Base-by-base conservation (phyloP, 1,140 invertebrate species). In the Bombus affinis region DNA sequence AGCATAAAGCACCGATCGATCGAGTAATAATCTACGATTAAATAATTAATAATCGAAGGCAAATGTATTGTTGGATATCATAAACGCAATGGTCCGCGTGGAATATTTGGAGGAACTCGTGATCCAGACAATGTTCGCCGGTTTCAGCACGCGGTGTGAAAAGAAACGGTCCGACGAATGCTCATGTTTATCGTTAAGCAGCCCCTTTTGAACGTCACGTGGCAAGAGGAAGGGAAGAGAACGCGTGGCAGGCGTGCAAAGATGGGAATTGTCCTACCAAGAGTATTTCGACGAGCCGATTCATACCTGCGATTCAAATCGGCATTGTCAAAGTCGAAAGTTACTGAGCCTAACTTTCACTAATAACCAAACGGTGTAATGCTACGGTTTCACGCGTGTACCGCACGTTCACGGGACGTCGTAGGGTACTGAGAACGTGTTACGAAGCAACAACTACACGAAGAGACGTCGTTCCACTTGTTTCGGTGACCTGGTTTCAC, bases 401-500 rank as follows among this genome's bases (percentile, higher is more conserved):
- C 80, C 80, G 66, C 79, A 84, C 88, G 87, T 90, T 85, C 88
- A 90, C 88, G 86, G 86, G 79, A 89, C 57, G 76, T 74, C 74
- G 66, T 57, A 76, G 37, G 28, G 72, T 75, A 65, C 73, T 57
- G 59, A 88, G 81, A 86, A 91, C 89, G 86, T 88, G 91, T 92
- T 92, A 93, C 92, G 81, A 92, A 92, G 91, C 90, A 93, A 57
- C 76, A 93, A 57, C 76, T 39, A 84, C 66, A 53, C 92, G 93
- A 93, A 94, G 93, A 93, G 77, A 77, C 73, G 44, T 88, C 92
- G 94, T 95, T 94, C 94, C 91, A 95, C 94, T 95, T 95, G 94
- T 95, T 94, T 94, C 94, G 93, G 92, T 95, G 94, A 93, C 94
- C 94, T 95, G 94, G 94, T 95, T 95, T 91, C 93, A 89, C 94